Evolutionary conservation across 2,797 vertebrate species (phyloP).

Genomic region (Helicolenus hilgendorfi): DNA sequence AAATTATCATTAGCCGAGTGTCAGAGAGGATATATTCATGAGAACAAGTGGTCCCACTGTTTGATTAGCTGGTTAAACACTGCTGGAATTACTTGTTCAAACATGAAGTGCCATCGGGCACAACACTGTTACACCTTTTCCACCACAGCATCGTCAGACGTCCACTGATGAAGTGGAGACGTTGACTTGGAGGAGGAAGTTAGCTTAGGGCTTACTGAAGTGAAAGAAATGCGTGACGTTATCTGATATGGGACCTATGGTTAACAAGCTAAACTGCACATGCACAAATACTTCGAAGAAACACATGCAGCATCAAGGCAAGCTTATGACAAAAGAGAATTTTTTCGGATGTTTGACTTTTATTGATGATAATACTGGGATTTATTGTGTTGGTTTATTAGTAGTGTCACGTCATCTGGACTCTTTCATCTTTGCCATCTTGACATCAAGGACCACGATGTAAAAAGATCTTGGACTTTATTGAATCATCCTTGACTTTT

Average conservation of each 20-base stretch:
- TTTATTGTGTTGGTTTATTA: background rate
- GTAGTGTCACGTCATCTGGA: background rate
- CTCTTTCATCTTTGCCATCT: background rate
- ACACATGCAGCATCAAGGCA: background rate
- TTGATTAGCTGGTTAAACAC: slow-evolving; percentile 69
- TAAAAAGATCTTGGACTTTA: background rate
- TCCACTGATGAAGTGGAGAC: slow-evolving; percentile 33
- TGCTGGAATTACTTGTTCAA: slow-evolving; percentile 49
- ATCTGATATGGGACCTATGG: background rate
- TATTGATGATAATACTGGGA: background rate
- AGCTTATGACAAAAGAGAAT: background rate
- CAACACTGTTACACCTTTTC: slow-evolving; percentile 6
- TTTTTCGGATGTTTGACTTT: background rate
- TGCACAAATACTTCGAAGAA: background rate
- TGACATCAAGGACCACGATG: background rate
- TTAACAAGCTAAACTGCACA: background rate
- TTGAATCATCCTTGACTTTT: background rate
- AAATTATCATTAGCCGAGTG: slow-evolving; percentile 35
- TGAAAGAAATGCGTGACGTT: background rate
- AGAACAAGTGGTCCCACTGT: slow-evolving; percentile 31
- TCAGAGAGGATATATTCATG: slow-evolving; percentile 27
- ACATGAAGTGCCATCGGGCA: slow-evolving; percentile 18
- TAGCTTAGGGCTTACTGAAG: background rate
- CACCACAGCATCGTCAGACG: slow-evolving; percentile 5
- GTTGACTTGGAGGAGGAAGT: background rate